Evolutionary conservation across 2,797 vertebrate species (phyloP).

Genomic region (Urocyon cinereoargenteus): DNA sequence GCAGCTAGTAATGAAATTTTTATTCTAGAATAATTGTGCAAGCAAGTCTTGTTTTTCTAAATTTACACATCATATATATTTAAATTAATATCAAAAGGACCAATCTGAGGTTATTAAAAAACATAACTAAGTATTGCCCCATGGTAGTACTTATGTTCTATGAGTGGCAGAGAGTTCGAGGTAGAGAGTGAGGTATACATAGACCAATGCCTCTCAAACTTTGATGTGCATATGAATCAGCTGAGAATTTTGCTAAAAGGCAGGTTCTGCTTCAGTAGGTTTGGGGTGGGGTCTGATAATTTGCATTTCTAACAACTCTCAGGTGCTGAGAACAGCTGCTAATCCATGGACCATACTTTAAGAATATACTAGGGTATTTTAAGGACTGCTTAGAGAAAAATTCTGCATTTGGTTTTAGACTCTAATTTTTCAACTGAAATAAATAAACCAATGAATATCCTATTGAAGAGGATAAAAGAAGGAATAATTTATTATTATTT

Average conservation of each 20-base stretch:
- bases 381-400: neutral
- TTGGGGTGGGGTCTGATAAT: neutral
- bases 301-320: neutral
- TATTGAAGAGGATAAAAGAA: neutral
- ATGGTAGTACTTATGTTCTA: neutral
- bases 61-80: neutral
- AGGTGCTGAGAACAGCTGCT: neutral
- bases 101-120: neutral
- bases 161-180: neutral
- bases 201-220: neutral
- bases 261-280: neutral
- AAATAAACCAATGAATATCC: neutral
- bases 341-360: neutral
- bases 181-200: neutral
- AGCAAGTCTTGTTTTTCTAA: neutral
- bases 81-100: neutral
- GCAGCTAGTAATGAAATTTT: neutral
- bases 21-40: neutral
- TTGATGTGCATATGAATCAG: neutral
- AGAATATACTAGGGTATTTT: neutral
- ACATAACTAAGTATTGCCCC: neutral
- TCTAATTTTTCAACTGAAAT: neutral
- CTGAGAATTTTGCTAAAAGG: neutral
- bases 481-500: neutral
- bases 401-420: neutral